These are phyloP conservation scores for Geophilus truncorum DNA, from an alignment of 2,888 invertebrate species.

Conservation along the genomic window DNA sequence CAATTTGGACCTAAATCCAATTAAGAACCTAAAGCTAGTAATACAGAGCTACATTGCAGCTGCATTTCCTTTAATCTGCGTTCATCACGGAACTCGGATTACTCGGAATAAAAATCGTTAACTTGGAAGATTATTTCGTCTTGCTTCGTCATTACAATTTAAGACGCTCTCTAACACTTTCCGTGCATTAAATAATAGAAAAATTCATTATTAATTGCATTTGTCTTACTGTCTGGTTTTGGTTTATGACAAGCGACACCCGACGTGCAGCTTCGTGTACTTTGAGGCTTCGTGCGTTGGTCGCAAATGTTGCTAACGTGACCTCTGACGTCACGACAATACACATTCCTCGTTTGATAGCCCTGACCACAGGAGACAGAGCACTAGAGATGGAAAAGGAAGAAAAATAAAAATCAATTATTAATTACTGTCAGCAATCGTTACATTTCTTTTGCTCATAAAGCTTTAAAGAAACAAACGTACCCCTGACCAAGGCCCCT, in stretches of 20 bases:
- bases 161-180: too few relatives aligned
- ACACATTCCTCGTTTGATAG: constrained; percentile 71
- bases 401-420: constrained; percentile 11
- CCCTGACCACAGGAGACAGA: constrained; percentile 88
- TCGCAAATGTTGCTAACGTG: constrained; percentile 61
- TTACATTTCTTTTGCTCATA: neutral
- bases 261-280: constrained; percentile 64
- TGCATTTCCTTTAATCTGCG: too few relatives aligned
- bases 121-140: too few relatives aligned
- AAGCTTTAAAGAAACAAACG: constrained; percentile 50
- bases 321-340: constrained; percentile 60
- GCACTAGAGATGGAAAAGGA: constrained; percentile 59
- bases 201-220: neutral
- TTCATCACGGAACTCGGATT: too few relatives aligned
- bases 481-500: constrained; percentile 85
- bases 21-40: too few relatives aligned
- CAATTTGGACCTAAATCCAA: too few relatives aligned
- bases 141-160: too few relatives aligned
- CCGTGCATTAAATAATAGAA: too few relatives aligned
- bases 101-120: too few relatives aligned
- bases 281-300: constrained; percentile 61
- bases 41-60: too few relatives aligned
- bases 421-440: neutral
- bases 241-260: constrained; percentile 38
- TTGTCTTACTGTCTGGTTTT: constrained; percentile 30